These are phyloP conservation scores for Nomada hirtipes DNA, from an alignment of 2,888 invertebrate species.

Conservation along the genomic window DNA sequence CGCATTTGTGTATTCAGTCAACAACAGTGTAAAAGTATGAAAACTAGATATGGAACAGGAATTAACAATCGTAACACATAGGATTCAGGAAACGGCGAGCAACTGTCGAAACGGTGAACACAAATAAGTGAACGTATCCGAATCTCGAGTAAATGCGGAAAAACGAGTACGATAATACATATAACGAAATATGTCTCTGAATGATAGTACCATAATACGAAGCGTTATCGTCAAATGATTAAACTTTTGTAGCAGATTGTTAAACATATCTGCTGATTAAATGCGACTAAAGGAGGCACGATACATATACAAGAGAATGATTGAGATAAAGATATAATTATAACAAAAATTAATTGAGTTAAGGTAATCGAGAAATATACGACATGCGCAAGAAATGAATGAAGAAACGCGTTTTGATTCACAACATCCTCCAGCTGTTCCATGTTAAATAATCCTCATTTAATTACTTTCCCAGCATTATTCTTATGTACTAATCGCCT, in stretches of 20 bases:
- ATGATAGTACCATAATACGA: constrained; percentile 64
- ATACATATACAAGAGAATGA: constrained; percentile 73
- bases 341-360: constrained; percentile 77
- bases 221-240: constrained; percentile 60
- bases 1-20: constrained; percentile 47
- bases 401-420: constrained; percentile 51
- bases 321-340: constrained; percentile 78
- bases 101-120: constrained; percentile 62
- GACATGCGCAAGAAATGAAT: constrained; percentile 80
- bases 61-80: constrained; percentile 31
- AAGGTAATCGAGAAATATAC: constrained; percentile 82
- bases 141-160: constrained; percentile 56
- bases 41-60: constrained; percentile 15
- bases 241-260: constrained; percentile 61
- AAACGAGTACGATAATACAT: constrained; percentile 48
- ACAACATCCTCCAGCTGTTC: too few species aligned
- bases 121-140: constrained; percentile 43
- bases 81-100: constrained; percentile 65
- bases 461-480: too few species aligned
- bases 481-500: too few species aligned
- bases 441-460: too few species aligned
- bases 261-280: constrained; percentile 65
- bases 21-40: background rate
- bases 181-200: constrained; percentile 58
- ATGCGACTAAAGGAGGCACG: constrained; percentile 66